A percentile compares a stretch with the other conserved stretches of the same genome.
Conservation (phyloP, 2,888 invertebrate genomes). For the Eupsilia transversa region DNA sequence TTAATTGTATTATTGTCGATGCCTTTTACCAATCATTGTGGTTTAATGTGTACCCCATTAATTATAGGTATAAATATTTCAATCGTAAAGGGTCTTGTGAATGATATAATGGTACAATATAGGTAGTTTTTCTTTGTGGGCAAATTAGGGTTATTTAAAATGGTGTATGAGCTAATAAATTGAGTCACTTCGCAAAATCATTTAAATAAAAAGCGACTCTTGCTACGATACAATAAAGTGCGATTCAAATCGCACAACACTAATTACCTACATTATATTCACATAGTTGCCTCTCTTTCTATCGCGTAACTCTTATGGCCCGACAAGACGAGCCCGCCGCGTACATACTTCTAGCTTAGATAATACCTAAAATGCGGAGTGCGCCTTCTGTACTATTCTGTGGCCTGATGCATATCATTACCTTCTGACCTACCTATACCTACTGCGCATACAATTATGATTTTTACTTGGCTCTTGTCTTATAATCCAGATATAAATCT, state of each 20-base stretch:
- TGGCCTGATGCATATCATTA: background rate
- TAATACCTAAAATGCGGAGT: no score
- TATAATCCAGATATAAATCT: background rate
- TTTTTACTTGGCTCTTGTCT: background rate
- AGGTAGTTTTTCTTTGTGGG: background rate
- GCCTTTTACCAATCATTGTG: constrained; percentile 68
- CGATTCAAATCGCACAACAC: no score
- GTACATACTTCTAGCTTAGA: no score
- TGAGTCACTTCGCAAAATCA: no score
- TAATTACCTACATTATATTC: no score
- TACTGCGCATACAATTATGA: background rate
- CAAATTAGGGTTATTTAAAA: constrained; percentile 10
- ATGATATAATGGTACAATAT: constrained; percentile 32
- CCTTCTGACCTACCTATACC: background rate
- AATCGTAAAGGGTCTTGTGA: constrained; percentile 35
- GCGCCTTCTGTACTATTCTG: background rate
- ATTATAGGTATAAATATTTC: constrained; percentile 63
- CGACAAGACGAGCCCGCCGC: no score
- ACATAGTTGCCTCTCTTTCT: no score
- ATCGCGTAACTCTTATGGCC: no score
- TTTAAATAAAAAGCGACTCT: no score
- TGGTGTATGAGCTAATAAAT: constrained; percentile 18
- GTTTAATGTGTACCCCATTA: constrained; percentile 64
- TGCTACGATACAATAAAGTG: no score
- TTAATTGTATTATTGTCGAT: constrained; percentile 66